phyloP scores from a whole-genome alignment of 2,113 vertebrate species.

The Psilopsiagon aymara region DNA sequence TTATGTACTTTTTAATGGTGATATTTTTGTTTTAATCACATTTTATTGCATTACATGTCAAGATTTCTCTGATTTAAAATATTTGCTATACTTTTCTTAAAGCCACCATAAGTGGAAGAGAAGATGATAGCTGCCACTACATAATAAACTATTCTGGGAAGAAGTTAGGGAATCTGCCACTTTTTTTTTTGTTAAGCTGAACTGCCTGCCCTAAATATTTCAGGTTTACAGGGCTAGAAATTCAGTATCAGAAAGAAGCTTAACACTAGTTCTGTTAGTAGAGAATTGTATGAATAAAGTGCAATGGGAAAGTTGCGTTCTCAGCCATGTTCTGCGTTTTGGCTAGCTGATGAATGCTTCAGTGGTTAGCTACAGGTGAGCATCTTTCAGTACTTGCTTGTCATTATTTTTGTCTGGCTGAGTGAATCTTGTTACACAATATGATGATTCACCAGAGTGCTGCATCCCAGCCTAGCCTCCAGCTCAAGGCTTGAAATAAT shows the following conservation, averaged over 20 bases:
- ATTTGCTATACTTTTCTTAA: background rate
- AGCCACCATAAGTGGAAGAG: background rate
- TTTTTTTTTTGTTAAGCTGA: background rate
- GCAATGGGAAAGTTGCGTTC: background rate
- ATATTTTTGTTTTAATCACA: background rate
- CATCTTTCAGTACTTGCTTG: background rate
- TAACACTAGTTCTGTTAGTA: background rate
- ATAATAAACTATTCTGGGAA: background rate
- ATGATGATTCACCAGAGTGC: background rate
- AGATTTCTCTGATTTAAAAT: background rate
- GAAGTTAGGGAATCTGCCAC: background rate
- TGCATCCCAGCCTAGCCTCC: background rate
- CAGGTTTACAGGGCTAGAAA: background rate
- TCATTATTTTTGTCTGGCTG: background rate
- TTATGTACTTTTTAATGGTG: background rate
- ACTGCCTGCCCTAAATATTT: background rate
- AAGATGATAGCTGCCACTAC: background rate
- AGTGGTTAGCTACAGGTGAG: background rate
- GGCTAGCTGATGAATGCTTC: background rate
- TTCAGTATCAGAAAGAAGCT: background rate
- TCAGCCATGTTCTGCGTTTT: background rate
- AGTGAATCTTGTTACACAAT: background rate
- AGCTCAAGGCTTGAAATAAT: background rate
- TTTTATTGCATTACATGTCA: background rate
- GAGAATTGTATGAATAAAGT: background rate